phyloP scores from a whole-genome alignment of 2,797 vertebrate species.

The Xiphorhynchus erythropygius region DNA sequence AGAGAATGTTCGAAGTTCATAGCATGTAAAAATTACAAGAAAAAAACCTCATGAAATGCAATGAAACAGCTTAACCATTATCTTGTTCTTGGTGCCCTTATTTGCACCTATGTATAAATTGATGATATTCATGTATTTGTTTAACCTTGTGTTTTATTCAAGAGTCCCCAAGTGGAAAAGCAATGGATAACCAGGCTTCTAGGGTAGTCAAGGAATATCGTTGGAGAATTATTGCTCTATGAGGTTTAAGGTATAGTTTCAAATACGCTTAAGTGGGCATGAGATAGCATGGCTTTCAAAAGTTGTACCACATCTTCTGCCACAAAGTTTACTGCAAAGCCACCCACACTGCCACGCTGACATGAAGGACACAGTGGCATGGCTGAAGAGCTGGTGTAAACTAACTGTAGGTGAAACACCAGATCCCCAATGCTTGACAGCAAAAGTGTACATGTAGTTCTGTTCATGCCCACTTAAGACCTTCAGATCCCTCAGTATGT shows the following conservation, averaged over 20 bases:
- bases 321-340: not conserved
- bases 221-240: not conserved
- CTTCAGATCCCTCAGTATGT: not conserved
- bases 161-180: not conserved
- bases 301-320: accelerated
- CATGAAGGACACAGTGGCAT: accelerated
- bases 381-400: not conserved
- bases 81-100: not conserved
- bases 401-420: not conserved
- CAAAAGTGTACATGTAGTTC: not conserved
- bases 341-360: not conserved
- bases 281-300: not conserved
- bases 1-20: not conserved
- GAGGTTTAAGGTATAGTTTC: not conserved
- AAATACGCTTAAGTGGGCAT: not conserved
- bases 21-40: not conserved
- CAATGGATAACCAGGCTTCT: not conserved
- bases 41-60: not conserved
- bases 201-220: not conserved
- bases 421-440: not conserved
- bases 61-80: not conserved
- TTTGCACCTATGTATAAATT: not conserved
- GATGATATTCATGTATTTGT: not conserved
- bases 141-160: not conserved
- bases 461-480: not conserved